Evolutionary conservation across 1,140 invertebrate genomes (phyloP).

Genomic region (Heliothis subflexa): DNA sequence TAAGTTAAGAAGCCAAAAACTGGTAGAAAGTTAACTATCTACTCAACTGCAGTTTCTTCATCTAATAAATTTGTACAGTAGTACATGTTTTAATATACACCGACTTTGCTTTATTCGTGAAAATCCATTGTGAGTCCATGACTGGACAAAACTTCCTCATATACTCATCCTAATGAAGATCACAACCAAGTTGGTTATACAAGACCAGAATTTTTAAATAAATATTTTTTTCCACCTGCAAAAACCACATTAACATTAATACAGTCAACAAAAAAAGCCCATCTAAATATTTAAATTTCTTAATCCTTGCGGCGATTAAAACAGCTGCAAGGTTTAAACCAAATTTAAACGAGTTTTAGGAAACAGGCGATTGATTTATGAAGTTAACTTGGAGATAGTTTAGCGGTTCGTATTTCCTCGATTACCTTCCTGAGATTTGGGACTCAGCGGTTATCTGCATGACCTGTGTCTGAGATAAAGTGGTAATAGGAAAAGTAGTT

Average conservation of each 20-base stretch:
- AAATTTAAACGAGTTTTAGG: conserved; percentile 36
- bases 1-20: no score
- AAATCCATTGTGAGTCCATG: no score
- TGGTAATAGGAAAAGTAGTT: conserved; percentile 19
- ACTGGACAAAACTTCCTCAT: no score
- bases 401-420: conserved; percentile 39
- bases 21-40: no score
- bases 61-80: no score
- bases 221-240: neutral
- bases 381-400: conserved; percentile 39
- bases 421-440: conserved; percentile 24
- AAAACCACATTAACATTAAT: neutral
- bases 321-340: conserved; percentile 3
- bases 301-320: conserved; percentile 10
- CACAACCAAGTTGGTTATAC: no score
- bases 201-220: no score
- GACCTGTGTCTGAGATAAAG: conserved; percentile 13
- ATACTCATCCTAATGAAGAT: no score
- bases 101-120: no score
- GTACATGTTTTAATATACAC: no score
- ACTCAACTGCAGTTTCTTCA: neutral
- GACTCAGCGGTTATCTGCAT: conserved; percentile 15
- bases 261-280: neutral
- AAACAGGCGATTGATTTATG: conserved; percentile 41
- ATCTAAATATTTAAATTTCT: neutral